Evolutionary conservation across 2,113 vertebrate species (phyloP), one percentile per base, ranked within the genome.

Genomic region (Meleagris gallopavo): DNA sequence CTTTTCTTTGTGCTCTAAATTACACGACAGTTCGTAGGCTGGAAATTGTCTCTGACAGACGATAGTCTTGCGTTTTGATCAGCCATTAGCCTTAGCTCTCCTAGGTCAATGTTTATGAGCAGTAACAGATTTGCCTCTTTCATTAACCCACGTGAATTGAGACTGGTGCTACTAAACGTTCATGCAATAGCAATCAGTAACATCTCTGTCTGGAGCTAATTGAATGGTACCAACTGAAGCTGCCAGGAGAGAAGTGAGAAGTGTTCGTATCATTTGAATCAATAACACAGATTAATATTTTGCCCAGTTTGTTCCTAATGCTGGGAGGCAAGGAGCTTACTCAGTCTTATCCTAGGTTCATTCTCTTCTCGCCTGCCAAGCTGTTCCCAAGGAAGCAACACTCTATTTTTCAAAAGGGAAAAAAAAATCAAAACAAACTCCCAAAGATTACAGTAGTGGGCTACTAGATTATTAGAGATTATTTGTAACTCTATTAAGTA

Each of bases 401-500:
- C 61, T 38, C 27, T 78, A 76, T 66, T 66, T 92, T 84, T 1
- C 3, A 62, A 61, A 55, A 40, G 36, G 52, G 34, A 72, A 20
- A 32, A 34, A 19, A 52, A 20, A 75, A 24, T 36, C 34, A 46
- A 72, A 86, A 62, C 66, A 80, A 89, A 27, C 55, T 94, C 75
- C 12, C 13, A 38, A 36, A 86, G 24, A 54, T 54, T 77, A 62
- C 36, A 24, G 92, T 92, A 89, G 89, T 84, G 85, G 89, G 52
- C 76, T 15, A 10, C n/a, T 82, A 45, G 9, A 2, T 91, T 64
- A 62, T 67, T 93, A 65, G 45, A 77, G 76, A 43, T 76, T 89
- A 69, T 92, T 91, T 86, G 89, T 71, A 86, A 62, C 36, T 84
- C 58, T 45, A 64, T 67, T 88, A 91, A 84, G 58, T 85, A 61